Evolutionary conservation across 2,797 vertebrate species (phyloP).

Genomic region (Xiphophorus birchmanni): DNA sequence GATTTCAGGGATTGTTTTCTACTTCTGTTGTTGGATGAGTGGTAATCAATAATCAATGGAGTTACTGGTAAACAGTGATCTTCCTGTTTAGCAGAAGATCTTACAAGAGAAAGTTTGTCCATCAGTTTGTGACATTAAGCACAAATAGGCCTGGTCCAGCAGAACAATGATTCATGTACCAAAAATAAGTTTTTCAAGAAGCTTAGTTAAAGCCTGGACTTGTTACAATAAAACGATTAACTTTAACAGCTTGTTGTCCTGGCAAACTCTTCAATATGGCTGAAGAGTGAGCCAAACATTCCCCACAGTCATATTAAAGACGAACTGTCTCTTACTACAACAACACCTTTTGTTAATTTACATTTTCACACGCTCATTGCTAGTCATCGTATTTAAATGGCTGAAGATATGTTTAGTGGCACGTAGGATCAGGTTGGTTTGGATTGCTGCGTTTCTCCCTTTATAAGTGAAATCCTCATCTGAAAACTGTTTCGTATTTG

Average conservation of each 20-base stretch:
- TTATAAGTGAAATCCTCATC: not conserved
- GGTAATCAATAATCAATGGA: not conserved
- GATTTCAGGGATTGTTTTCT: not conserved
- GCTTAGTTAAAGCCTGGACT: not conserved
- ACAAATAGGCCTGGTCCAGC: not conserved
- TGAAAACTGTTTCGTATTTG: not conserved
- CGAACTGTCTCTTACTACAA: not conserved
- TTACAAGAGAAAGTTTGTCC: too few species aligned
- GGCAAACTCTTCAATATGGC: not conserved
- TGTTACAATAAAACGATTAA: not conserved
- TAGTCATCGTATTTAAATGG: not conserved
- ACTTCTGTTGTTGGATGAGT: not conserved
- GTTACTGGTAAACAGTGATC: not conserved
- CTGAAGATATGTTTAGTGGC: not conserved
- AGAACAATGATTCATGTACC: not conserved
- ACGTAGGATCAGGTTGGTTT: not conserved
- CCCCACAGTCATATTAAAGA: not conserved
- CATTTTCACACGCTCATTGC: not conserved
- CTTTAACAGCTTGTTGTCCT: not conserved
- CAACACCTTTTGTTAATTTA: not conserved
- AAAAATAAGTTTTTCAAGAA: not conserved
- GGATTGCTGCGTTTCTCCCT: not conserved
- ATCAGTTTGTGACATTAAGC: too few species aligned
- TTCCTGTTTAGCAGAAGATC: too few species aligned
- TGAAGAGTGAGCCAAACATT: not conserved